phyloP scores from a whole-genome alignment of 2,797 vertebrate species.

The Percopsis omiscomaycus region DNA sequence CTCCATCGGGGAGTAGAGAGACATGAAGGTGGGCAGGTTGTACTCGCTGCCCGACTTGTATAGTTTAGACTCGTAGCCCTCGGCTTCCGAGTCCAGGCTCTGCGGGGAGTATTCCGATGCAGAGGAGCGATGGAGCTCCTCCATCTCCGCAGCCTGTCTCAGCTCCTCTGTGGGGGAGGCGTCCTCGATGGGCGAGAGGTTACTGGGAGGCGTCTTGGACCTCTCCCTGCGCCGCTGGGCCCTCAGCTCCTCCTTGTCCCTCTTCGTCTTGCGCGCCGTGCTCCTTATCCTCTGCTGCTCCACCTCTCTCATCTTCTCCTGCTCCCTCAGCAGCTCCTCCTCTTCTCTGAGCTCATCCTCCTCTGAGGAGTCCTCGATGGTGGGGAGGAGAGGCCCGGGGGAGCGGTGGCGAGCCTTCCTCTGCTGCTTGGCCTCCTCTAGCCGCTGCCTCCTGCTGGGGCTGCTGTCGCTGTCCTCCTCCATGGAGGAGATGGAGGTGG shows the following conservation, averaged over 20 bases:
- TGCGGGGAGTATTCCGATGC: conserved; percentile 98
- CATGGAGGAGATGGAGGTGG: conserved; percentile 95
- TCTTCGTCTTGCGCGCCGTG: conserved; percentile 93
- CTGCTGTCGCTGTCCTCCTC: conserved; percentile 99
- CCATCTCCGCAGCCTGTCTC: conserved; percentile 98
- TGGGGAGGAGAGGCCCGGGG: conserved; percentile 93
- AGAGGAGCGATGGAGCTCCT: conserved; percentile 97
- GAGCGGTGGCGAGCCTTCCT: conserved; percentile 96
- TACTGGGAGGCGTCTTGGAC: conserved; percentile 98
- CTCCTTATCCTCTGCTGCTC: conserved; percentile 97
- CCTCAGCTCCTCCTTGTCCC: conserved; percentile 97
- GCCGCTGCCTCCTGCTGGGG: conserved; percentile 91
- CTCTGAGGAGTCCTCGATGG: conserved; percentile 98
- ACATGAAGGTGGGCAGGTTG: conserved; percentile 97
- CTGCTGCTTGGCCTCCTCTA: conserved; percentile 98
- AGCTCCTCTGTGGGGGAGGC: conserved; percentile 97
- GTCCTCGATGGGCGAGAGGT: conserved; percentile 98
- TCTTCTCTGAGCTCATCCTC: conserved; percentile 98
- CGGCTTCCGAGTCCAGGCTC: conserved; percentile 91
- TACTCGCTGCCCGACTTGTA: conserved; percentile 98
- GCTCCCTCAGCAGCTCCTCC: conserved; percentile 95
- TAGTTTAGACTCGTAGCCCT: conserved; percentile 91
- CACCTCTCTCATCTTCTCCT: conserved; percentile 98
- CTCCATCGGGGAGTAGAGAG: conserved; percentile 95
- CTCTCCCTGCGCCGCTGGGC: conserved; percentile 96